Conservation (phyloP, 1,140 invertebrate genomes). For the Cephus cinctus region DNA sequence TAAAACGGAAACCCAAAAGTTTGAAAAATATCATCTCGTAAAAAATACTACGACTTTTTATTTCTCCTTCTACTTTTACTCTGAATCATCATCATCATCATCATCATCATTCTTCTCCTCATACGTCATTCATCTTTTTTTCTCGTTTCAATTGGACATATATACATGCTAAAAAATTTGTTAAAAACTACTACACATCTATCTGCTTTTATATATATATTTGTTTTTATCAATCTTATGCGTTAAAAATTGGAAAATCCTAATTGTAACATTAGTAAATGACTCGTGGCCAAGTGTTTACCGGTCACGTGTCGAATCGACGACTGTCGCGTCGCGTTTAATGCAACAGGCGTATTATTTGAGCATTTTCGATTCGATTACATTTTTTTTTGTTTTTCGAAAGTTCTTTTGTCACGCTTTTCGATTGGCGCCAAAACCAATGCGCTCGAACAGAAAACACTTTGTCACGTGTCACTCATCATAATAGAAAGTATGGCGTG, state of each 20-base stretch:
- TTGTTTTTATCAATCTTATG: slow-evolving; percentile 32
- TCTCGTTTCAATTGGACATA: slow-evolving; percentile 45
- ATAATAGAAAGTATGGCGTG: no score
- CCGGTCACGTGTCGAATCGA: no score
- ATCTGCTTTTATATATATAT: slow-evolving; percentile 39
- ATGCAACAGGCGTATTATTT: no score
- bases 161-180: slow-evolving; percentile 51
- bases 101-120: not conserved
- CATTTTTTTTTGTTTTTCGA: no score
- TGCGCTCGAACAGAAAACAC: no score
- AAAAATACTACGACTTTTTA: not conserved
- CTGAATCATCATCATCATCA: not conserved
- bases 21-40: not conserved
- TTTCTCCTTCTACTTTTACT: not conserved
- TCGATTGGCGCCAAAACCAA: no score
- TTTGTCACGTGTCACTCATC: no score
- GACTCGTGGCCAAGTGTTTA: slow-evolving; percentile 2
- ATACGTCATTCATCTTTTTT: slow-evolving; percentile 6
- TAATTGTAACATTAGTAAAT: slow-evolving; percentile 41
- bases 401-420: no score
- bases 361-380: no score
- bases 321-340: no score
- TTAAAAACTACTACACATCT: slow-evolving; percentile 52
- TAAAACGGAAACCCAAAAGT: no score
- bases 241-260: slow-evolving; percentile 47